A percentile compares a stretch with the other conserved stretches of the same genome.
Conservation (phyloP, 2,113 vertebrate species). For the rabbit (Oryctolagus cuniculus) region DNA sequence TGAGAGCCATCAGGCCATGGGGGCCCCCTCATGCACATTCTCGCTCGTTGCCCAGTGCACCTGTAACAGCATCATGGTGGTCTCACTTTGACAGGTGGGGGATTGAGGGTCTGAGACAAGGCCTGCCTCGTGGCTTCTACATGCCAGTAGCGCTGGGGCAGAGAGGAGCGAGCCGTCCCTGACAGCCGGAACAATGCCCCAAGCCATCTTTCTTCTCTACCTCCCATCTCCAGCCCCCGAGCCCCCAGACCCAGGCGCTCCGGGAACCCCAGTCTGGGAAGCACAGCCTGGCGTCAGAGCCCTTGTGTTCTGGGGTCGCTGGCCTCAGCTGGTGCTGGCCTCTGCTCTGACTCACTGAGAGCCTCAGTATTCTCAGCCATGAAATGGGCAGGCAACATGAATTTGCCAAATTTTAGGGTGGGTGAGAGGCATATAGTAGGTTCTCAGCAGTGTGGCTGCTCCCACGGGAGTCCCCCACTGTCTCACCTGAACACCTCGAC, state of each 20-base stretch:
- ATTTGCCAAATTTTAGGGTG: background rate
- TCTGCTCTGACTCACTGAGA: background rate
- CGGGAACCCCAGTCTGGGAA: background rate
- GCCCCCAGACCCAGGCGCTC: background rate
- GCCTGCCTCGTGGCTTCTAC: background rate
- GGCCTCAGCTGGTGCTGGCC: background rate
- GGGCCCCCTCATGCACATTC: too few relatives aligned
- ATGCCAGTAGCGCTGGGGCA: background rate
- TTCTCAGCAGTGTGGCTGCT: background rate
- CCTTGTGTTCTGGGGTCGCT: background rate
- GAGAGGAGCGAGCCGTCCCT: background rate
- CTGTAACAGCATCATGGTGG: background rate
- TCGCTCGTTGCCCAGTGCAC: accelerated
- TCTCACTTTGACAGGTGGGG: background rate
- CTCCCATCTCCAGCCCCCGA: background rate
- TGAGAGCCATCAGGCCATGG: background rate
- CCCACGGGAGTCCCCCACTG: background rate
- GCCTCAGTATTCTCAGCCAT: background rate
- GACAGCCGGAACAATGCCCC: background rate
- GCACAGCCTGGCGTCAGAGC: background rate
- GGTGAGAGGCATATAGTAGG: background rate
- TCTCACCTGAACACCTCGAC: background rate
- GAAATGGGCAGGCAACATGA: background rate
- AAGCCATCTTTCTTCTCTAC: too few relatives aligned
- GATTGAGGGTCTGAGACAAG: background rate